phyloP scores from a whole-genome alignment of 2,797 vertebrate species.

The Naso thynnoides region DNA sequence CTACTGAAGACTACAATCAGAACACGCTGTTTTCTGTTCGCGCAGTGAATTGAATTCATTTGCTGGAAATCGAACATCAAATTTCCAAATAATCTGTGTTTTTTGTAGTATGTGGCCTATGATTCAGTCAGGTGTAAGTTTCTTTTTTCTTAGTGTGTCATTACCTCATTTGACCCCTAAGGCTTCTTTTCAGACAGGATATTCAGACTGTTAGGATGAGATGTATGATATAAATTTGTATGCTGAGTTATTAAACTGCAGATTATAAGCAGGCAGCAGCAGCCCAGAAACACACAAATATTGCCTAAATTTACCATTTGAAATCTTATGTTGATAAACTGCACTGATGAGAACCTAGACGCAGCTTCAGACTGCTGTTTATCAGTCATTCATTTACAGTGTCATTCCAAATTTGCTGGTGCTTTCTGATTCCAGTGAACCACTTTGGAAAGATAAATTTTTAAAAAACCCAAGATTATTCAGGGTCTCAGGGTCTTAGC shows the following conservation, averaged over 20 bases:
- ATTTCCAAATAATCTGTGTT: not conserved
- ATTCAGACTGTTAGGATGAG: not conserved
- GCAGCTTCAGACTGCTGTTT: not conserved
- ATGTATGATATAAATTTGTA: not conserved
- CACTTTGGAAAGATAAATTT: not conserved
- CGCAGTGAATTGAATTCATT: not conserved
- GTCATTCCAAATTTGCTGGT: not conserved
- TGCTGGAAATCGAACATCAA: not conserved
- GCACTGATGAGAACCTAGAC: too few species aligned
- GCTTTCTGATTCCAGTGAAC: not conserved
- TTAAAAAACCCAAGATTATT: too few species aligned
- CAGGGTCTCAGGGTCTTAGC: constrained; percentile 4
- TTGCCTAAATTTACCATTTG: not conserved
- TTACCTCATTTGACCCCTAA: constrained; percentile 57
- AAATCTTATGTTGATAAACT: not conserved
- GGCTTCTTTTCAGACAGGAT: not conserved
- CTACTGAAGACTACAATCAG: not conserved
- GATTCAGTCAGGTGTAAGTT: not conserved
- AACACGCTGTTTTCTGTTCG: not conserved
- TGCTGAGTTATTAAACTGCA: not conserved
- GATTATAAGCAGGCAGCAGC: not conserved
- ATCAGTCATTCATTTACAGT: constrained; percentile 17
- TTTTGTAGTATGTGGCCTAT: not conserved
- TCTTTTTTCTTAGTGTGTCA: constrained; percentile 1
- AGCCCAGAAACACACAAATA: not conserved